Base-by-base conservation (phyloP, 2,888 invertebrate genomes). In the Desoria tigrina region DNA sequence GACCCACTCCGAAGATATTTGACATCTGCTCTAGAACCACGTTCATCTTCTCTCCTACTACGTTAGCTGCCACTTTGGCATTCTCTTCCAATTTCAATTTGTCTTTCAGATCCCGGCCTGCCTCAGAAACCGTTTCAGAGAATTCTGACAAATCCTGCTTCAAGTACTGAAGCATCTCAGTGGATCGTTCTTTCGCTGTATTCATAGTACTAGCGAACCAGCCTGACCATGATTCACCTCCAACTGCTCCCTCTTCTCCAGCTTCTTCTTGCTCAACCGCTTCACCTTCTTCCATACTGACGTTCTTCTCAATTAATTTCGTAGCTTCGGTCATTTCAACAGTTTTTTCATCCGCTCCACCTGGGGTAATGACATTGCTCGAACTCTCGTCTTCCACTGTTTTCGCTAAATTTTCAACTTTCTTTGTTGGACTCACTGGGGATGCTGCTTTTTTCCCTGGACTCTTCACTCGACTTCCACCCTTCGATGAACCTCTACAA, bases 111-210 rank as follows among this genome's bases (percentile, higher is more conserved):
- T 76, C 76, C 26, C 75, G 66, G 1, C 74, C 72, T 28, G 73
- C 76, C 54, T 75, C 76, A 24, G 72, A 68, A 0, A 76, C 72
- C 16, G 73, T 74, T 24, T 75, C 76, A 32, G 72, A 66, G 57
- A 75, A 76, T 49, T 76, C 76, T 1, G 72, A 61, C 21, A 75
- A 69, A 60, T 76, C 76, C 56, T 76, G 76, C 37, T 75, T 75
- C 70, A 76, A 68, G 63, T 76, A 76, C 55, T 75, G 68, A 51
- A 74, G 72, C 75, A 76, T 74, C 64, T 74, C 74, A 32, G 58
- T 60, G 18, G 74, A 73, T 60, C 69, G 71, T 57, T 72, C 73
- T 59, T 72, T 74, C 16, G 74, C 74, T 9, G 65, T 61, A 21
- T 60, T 50, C 3, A 75, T 42, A 11, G 69, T 67, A 28, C 65